Conservation (phyloP, 2,888 invertebrate species). For the Parascotia fuliginaria region DNA sequence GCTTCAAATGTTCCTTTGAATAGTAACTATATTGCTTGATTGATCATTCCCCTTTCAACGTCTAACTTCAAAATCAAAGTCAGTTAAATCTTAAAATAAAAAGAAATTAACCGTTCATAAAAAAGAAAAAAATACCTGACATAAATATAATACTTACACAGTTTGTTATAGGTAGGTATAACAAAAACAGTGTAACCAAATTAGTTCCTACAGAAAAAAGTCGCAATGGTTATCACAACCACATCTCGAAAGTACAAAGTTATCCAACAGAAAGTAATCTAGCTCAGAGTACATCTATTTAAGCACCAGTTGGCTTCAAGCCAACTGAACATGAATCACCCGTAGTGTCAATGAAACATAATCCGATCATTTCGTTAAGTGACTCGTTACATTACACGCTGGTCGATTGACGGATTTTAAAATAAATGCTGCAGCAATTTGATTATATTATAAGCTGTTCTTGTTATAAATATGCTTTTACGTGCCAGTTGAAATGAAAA, state of each 20-base stretch:
- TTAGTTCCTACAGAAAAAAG: neutral
- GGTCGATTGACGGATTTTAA: slow-evolving; percentile 40
- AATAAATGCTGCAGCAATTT: slow-evolving; percentile 31
- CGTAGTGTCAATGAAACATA: slow-evolving; percentile 65
- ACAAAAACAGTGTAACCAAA: neutral
- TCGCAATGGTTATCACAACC: neutral
- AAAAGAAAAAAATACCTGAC: too few species aligned
- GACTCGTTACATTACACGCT: slow-evolving; percentile 56
- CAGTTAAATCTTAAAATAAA: too few species aligned
- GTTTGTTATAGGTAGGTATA: too few species aligned
- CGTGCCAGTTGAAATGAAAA: neutral
- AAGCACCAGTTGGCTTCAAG: slow-evolving; percentile 52
- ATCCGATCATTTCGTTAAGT: slow-evolving; percentile 60
- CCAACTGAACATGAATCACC: slow-evolving; percentile 64
- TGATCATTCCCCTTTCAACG: too few species aligned
- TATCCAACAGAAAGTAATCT: slow-evolving; percentile 33
- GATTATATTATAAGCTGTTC: too few species aligned
- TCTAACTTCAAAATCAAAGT: too few species aligned
- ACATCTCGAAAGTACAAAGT: slow-evolving; percentile 18
- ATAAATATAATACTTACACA: too few species aligned
- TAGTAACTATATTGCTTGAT: too few species aligned
- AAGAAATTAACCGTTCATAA: too few species aligned
- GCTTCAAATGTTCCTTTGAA: too few species aligned
- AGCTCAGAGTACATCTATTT: slow-evolving; percentile 40
- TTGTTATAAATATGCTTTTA: neutral